Evolutionary conservation across 2,888 invertebrate species (phyloP).

Genomic region (Stenolophus ochropezus): DNA sequence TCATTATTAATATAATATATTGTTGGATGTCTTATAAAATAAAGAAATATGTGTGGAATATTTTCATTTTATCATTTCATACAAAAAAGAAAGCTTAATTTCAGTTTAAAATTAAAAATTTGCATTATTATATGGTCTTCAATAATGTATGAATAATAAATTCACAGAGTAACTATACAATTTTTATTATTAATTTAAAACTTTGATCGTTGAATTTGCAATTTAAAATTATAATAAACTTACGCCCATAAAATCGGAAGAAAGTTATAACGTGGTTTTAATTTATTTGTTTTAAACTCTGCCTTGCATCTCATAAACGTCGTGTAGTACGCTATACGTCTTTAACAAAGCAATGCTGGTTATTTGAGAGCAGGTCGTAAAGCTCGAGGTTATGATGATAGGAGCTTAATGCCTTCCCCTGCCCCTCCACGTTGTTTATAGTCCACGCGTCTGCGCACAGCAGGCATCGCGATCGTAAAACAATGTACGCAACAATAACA

Average conservation of each 20-base stretch:
- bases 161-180: not conserved
- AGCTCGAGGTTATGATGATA: constrained; percentile 50
- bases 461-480: constrained; percentile 37
- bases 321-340: not conserved
- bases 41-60: no score
- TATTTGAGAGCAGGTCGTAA: constrained; percentile 50
- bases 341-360: constrained; percentile 47
- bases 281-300: constrained; percentile 36
- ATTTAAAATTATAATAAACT: constrained; percentile 14
- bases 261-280: not conserved
- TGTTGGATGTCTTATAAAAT: no score
- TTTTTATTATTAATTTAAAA: not conserved
- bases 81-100: no score
- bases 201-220: not conserved
- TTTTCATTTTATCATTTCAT: no score
- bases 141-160: no score
- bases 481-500: constrained; percentile 48
- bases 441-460: constrained; percentile 48
- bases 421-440: constrained; percentile 18
- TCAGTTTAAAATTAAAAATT: no score
- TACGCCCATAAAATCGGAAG: not conserved
- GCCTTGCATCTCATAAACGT: constrained; percentile 20
- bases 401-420: constrained; percentile 50
- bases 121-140: no score
- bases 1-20: no score